Evolutionary conservation across 2,888 invertebrate species (phyloP).

Genomic region (Oscheius sp.): DNA sequence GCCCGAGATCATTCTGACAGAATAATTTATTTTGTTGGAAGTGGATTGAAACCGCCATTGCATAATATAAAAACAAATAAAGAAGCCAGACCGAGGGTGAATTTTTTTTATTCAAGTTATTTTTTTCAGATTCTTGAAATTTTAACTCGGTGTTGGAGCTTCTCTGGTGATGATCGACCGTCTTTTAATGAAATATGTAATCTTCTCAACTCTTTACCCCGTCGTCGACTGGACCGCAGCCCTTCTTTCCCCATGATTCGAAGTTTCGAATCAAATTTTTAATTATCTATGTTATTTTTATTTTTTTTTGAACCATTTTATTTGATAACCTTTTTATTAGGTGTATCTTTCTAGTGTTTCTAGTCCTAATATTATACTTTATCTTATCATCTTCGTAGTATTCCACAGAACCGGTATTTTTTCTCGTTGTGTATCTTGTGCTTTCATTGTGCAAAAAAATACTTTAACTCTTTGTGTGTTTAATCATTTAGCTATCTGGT

Average conservation of each 20-base stretch:
- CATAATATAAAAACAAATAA: constrained; percentile 91
- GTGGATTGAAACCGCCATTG: constrained; percentile 92
- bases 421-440: constrained; percentile 15
- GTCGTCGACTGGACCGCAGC: constrained; percentile 91
- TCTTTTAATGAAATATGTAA: constrained; percentile 86
- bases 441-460: constrained; percentile 7
- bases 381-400: background rate
- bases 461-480: too few species aligned
- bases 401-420: constrained; percentile 1
- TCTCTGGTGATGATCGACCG: constrained; percentile 83
- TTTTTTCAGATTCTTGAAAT: constrained; percentile 80
- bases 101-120: constrained; percentile 74
- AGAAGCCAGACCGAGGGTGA: constrained; percentile 80
- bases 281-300: background rate
- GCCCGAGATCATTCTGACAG: constrained; percentile 81
- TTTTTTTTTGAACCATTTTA: too few species aligned
- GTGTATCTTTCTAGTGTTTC: background rate
- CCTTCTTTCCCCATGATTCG: constrained; percentile 85
- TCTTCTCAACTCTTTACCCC: constrained; percentile 88
- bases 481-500: too few species aligned
- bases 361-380: background rate
- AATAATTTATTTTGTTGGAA: constrained; percentile 96
- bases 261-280: constrained; percentile 52
- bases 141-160: constrained; percentile 93
- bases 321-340: background rate